phyloP scores from a whole-genome alignment of 2,888 invertebrate genomes.

The Argyresthia goedartella region DNA sequence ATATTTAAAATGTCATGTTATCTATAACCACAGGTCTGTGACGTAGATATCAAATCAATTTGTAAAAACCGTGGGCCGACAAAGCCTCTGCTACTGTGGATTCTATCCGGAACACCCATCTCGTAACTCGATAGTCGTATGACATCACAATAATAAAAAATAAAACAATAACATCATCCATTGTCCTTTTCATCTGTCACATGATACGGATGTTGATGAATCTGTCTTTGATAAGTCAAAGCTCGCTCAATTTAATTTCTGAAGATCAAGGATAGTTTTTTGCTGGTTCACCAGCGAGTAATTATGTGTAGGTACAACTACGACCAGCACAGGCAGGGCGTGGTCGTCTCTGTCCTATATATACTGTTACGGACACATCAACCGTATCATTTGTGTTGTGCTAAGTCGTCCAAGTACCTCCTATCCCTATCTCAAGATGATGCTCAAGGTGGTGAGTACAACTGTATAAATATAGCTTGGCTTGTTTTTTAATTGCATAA shows the following conservation, averaged over 20 bases:
- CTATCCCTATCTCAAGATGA: conserved; percentile 33
- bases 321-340: conserved; percentile 30
- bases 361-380: conserved; percentile 27
- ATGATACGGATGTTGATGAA: conserved; percentile 32
- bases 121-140: no score
- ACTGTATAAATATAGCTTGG: conserved; percentile 3
- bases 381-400: conserved; percentile 55
- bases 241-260: conserved; percentile 28
- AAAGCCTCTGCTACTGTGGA: no score
- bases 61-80: no score
- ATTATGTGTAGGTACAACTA: no score
- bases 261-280: conserved; percentile 68
- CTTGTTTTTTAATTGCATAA: conserved; percentile 5
- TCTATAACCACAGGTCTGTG: no score
- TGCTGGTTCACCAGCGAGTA: conserved; percentile 24
- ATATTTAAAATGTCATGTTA: no score
- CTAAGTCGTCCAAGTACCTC: conserved; percentile 37
- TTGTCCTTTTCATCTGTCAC: no score
- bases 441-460: conserved; percentile 56
- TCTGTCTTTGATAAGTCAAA: conserved; percentile 13
- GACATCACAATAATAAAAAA: no score
- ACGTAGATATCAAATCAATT: no score
- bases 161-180: no score
- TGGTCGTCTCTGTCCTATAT: conserved; percentile 48
- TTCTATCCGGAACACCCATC: no score